Base-by-base conservation (phyloP, 1,140 invertebrate genomes). In the Anthonomus grandis region DNA sequence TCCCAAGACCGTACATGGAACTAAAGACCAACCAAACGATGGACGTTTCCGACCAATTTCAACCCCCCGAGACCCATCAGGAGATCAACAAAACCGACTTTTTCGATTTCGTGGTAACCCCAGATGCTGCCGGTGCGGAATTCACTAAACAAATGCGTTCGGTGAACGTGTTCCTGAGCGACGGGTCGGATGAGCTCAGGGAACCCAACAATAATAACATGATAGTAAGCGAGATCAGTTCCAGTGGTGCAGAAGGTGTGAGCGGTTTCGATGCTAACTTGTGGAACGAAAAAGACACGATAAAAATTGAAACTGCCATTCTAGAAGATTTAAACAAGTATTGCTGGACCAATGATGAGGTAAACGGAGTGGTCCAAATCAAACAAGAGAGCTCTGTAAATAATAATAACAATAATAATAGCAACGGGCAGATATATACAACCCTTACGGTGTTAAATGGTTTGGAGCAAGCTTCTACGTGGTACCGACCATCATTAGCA, bases 91-190 rank as follows among this genome's bases (percentile, higher is more conserved):
- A 90, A 72, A 86, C 86, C 42, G 89, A 91, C 73, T 91, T 90
- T 77, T 91, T 90, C 75, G 88, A 91, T 70, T 89, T 91, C 73
- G 87, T 90, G 34, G 86, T 87, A n/a, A 85, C 86, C 4, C 85
- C 87, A 64, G 85, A 80, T 72, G 78, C 70, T 71, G 84, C 74
- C 72, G 82, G 79, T 68, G 77, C 72, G 36, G 81, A 81, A 65
- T 82, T 80, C 69, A 78, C 80, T 61, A 79, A 81, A 69, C 80
- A 82, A 70, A 81, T 82, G 80, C 75, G 79, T 55, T 79, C 75
- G 50, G 79, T 82, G 22, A 81, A 81, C 74, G 78, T 79, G 56
- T 82, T 80, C 71, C 75, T 81, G 69, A 77, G 78, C 4, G 72
- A 73, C 60, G 55, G 64, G 10, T 65, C 70, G 24, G 78, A 78